phyloP scores from a whole-genome alignment of 2,888 invertebrate genomes.

The Pheosia gnoma region DNA sequence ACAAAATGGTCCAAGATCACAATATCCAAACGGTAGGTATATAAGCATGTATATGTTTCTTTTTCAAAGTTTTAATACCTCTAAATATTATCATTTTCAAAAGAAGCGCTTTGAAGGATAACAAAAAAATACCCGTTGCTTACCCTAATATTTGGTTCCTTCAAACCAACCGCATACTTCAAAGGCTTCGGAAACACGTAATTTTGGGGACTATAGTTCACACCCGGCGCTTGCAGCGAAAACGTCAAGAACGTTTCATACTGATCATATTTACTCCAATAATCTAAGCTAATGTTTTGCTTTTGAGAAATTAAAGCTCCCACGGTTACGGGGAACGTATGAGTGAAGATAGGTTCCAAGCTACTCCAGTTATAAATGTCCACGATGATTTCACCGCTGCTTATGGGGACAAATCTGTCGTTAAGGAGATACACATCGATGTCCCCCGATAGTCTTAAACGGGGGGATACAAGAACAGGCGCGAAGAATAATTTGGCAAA shows the following conservation, averaged over 20 bases:
- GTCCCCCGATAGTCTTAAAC: constrained; percentile 74
- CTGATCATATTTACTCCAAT: constrained; percentile 51
- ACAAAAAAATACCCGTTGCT: constrained; percentile 15
- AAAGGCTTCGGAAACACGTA: constrained; percentile 86
- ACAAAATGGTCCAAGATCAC: too few relatives aligned
- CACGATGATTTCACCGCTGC: constrained; percentile 78
- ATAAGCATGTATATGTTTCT: too few relatives aligned
- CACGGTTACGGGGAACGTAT: constrained; percentile 49
- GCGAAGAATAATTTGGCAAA: constrained; percentile 94
- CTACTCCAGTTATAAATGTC: constrained; percentile 85
- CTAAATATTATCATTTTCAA: too few relatives aligned
- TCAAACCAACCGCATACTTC: constrained; percentile 79
- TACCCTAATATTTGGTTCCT: constrained; percentile 84
- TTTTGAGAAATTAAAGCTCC: constrained; percentile 56
- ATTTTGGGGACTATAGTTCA: constrained; percentile 84
- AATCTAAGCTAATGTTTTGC: constrained; percentile 49
- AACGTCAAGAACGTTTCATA: constrained; percentile 72
- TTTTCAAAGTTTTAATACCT: too few relatives aligned
- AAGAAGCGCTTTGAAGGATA: too few relatives aligned
- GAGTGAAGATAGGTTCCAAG: constrained; percentile 63
- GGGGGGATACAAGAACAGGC: constrained; percentile 87
- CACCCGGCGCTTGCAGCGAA: constrained; percentile 75
- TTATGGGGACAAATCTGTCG: constrained; percentile 80
- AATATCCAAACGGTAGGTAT: too few relatives aligned
- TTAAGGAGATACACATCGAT: constrained; percentile 87